These are phyloP conservation scores for Chaetophractus vellerosus DNA, from an alignment of 2,797 vertebrate genomes.

Conservation along the genomic window DNA sequence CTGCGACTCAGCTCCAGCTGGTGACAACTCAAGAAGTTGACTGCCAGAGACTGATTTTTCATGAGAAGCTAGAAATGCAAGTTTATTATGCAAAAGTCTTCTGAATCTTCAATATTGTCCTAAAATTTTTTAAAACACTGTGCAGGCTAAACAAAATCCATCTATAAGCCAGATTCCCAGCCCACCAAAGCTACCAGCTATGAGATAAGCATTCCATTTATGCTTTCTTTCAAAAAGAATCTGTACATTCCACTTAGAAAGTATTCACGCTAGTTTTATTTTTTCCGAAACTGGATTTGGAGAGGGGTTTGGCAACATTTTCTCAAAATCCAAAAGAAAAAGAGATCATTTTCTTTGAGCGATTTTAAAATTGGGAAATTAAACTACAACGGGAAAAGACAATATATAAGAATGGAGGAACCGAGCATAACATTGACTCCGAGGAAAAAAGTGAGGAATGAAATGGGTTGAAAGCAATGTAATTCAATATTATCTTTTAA, in stretches of 20 bases:
- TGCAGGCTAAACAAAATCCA: neutral
- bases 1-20: neutral
- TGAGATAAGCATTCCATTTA: neutral
- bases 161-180: neutral
- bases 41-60: neutral
- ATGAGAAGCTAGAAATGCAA: constrained; percentile 1
- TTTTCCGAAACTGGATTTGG: neutral
- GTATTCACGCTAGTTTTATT: neutral
- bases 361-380: constrained; percentile 25
- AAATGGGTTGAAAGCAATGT: neutral
- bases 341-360: constrained; percentile 6
- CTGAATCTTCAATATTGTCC: neutral
- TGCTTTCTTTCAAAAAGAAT: neutral
- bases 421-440: neutral
- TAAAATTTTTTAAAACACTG: neutral
- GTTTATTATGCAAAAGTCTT: neutral
- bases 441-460: neutral
- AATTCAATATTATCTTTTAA: neutral
- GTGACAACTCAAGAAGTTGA: accelerated
- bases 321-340: constrained; percentile 31
- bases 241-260: neutral
- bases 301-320: neutral
- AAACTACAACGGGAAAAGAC: neutral
- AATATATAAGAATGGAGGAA: neutral
- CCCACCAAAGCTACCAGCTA: neutral